Conservation (phyloP, 2,888 invertebrate species). For the Calephelis perditalis region DNA sequence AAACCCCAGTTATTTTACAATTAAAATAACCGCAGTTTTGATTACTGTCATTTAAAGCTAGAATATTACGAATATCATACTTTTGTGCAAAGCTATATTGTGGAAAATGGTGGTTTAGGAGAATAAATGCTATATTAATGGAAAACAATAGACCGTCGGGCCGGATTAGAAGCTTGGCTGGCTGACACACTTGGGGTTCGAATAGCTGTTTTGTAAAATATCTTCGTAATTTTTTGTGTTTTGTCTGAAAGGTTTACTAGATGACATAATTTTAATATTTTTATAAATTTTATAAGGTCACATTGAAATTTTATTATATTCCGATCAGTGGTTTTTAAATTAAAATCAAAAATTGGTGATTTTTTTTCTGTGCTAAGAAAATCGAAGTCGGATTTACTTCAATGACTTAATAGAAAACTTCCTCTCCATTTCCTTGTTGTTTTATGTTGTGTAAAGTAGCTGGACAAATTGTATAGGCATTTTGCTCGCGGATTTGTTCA, state of each 20-base stretch:
- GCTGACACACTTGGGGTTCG: slow-evolving; percentile 1
- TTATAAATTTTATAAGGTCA: no score
- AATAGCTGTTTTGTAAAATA: background rate
- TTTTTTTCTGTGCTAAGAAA: no score
- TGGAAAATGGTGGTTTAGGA: slow-evolving; percentile 15
- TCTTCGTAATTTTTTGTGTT: background rate
- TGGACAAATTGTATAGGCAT: no score
- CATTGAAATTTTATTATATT: no score
- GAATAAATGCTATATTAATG: slow-evolving; percentile 9
- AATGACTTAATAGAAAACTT: no score
- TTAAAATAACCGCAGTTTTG: slow-evolving; percentile 2
- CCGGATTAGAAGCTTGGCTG: slow-evolving; percentile 5
- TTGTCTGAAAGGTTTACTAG: background rate
- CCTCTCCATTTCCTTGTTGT: no score
- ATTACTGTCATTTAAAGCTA: background rate
- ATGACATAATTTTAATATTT: background rate
- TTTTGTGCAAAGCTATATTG: slow-evolving; percentile 14
- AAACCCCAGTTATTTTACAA: background rate
- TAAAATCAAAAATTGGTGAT: no score
- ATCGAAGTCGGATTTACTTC: no score
- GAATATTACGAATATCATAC: slow-evolving; percentile 10
- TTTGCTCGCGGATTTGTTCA: no score
- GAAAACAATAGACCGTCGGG: slow-evolving; percentile 15
- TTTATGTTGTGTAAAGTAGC: no score
- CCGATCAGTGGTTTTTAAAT: no score